Evolutionary conservation across 2,888 invertebrate species (phyloP).

Genomic region (Cataglyphis cursor): DNA sequence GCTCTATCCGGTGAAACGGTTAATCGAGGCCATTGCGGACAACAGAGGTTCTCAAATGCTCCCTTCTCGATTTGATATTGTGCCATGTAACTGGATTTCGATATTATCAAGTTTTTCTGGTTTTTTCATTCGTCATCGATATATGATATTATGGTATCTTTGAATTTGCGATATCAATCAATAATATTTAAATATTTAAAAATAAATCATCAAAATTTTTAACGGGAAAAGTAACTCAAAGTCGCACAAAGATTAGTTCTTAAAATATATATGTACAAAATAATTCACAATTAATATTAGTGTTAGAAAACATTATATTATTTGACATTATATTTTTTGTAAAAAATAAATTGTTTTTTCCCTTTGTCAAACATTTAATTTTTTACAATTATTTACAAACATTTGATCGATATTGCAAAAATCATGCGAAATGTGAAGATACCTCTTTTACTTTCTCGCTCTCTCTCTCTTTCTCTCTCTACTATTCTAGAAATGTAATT

Average conservation of each 20-base stretch:
- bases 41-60: constrained; percentile 78
- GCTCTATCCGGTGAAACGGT: constrained; percentile 79
- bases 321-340: background rate
- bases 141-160: background rate
- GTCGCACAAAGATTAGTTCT: background rate
- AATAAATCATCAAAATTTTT: background rate
- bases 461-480: background rate
- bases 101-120: background rate
- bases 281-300: background rate
- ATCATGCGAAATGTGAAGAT: background rate
- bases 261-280: constrained; percentile 11
- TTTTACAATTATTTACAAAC: background rate
- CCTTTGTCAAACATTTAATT: background rate
- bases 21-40: constrained; percentile 79
- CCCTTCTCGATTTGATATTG: constrained; percentile 12
- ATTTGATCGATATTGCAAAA: background rate
- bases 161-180: background rate
- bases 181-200: background rate
- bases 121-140: background rate
- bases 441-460: background rate
- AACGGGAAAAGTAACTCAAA: background rate
- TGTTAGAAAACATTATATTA: constrained; percentile 3
- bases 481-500: background rate
- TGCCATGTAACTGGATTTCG: background rate
- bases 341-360: background rate